phyloP scores from a whole-genome alignment of 2,113 vertebrate species.

The Eonycteris spelaea region DNA sequence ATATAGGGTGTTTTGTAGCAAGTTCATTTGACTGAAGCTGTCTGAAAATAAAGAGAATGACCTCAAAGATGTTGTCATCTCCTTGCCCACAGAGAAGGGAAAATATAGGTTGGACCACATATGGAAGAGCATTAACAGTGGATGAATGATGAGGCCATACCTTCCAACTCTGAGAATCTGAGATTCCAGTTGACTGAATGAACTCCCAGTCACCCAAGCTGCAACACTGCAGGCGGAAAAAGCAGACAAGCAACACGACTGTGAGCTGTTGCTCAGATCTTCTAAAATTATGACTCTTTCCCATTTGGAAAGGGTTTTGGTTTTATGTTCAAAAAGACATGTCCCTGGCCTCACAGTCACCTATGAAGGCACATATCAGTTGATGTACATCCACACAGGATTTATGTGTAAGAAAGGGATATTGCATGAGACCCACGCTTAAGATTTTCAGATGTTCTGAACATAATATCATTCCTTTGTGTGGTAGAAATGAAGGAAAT shows the following conservation, averaged over 20 bases:
- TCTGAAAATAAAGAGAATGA: background rate
- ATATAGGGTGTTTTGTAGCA: background rate
- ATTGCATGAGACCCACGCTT: background rate
- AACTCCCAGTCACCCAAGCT: background rate
- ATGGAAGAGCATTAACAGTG: background rate
- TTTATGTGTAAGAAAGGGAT: background rate
- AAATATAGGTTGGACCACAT: background rate
- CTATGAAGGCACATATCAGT: background rate
- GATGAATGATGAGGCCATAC: background rate
- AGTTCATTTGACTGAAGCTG: background rate
- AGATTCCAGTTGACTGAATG: background rate
- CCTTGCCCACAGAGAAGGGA: background rate
- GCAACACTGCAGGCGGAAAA: background rate
- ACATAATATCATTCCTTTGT: background rate
- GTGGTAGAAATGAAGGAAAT: constrained; percentile 39
- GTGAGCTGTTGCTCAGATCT: background rate
- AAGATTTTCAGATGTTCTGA: background rate
- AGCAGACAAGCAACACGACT: background rate
- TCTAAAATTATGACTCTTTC: background rate
- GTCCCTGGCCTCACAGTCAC: constrained; percentile 44
- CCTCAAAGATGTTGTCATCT: background rate
- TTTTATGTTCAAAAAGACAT: background rate
- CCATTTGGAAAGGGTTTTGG: background rate
- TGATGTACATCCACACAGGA: background rate
- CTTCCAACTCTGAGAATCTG: background rate